Evolutionary conservation across 23 tunicate genomes (phyloP).

Genomic region (Pegea sp.): DNA sequence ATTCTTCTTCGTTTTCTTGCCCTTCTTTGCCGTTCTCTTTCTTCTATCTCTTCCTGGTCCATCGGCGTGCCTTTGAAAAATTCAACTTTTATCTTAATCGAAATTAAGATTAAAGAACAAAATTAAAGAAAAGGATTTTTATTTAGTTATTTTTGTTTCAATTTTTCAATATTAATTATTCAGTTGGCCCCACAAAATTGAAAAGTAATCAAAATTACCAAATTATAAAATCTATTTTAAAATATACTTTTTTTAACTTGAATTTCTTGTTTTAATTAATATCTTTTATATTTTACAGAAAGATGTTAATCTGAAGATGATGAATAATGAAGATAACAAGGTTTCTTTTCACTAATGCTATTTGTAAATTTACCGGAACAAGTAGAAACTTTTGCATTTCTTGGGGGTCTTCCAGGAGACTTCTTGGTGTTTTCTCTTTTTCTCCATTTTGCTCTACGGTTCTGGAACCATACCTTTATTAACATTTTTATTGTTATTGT

Average conservation of each 20-base stretch:
- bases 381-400: conserved; percentile 52
- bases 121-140: not conserved
- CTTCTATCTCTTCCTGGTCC: conserved; percentile 49
- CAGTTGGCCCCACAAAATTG: not conserved
- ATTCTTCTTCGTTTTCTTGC: not conserved
- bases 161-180: not conserved
- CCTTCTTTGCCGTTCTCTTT: conserved; percentile 12
- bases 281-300: not conserved
- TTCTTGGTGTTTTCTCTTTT: conserved; percentile 89
- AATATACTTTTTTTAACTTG: no score
- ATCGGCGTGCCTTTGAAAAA: conserved; percentile 45
- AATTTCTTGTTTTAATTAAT: not conserved
- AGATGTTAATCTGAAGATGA: no score
- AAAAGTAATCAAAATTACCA: not conserved
- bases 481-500: not conserved
- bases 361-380: conserved; percentile 57
- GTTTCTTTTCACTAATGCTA: no score
- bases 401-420: conserved; percentile 95
- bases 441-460: conserved; percentile 99
- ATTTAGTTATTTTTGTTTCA: not conserved
- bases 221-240: not conserved
- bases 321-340: no score
- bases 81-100: no score
- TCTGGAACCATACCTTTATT: conserved; percentile 97
- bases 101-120: not conserved